Percentiles rank a stretch among this genome's conserved stretches.
Evolutionary conservation across 2,888 invertebrate genomes (phyloP).

Genomic region (Heteromyza rotundicornis): DNA sequence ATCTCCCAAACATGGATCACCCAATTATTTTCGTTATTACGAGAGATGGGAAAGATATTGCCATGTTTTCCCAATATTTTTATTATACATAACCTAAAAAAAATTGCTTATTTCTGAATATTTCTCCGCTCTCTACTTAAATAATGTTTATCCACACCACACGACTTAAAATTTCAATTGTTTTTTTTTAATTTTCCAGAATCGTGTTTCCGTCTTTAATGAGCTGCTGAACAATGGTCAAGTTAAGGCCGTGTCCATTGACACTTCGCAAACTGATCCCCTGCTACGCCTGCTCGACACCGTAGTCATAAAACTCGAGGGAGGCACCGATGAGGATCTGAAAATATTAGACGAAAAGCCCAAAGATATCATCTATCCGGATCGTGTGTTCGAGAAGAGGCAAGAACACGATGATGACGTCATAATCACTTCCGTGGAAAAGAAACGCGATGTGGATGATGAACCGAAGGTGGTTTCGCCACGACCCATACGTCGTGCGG

Average conservation of each 20-base stretch:
- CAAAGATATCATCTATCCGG: constrained; percentile 42
- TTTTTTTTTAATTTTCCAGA: constrained; percentile 64
- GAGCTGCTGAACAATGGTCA: constrained; percentile 79
- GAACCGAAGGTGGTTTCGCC: constrained; percentile 49
- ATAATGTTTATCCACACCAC: too few species aligned
- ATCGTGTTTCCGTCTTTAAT: constrained; percentile 86
- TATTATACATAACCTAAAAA: too few species aligned
- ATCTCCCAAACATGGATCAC: too few species aligned
- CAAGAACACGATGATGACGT: constrained; percentile 44
- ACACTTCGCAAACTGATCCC: constrained; percentile 82
- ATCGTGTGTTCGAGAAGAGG: constrained; percentile 34
- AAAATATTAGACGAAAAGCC: constrained; percentile 79
- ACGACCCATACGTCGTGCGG: constrained; percentile 29
- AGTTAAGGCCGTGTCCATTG: constrained; percentile 80
- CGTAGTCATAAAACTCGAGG: constrained; percentile 95
- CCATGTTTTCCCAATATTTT: too few species aligned
- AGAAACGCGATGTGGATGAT: constrained; percentile 36
- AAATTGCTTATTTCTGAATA: too few species aligned
- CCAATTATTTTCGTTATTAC: too few species aligned
- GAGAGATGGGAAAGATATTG: too few species aligned
- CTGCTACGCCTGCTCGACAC: constrained; percentile 90
- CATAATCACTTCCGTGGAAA: constrained; percentile 47
- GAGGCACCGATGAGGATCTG: constrained; percentile 87
- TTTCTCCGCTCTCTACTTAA: too few species aligned
- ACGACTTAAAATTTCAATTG: too few species aligned